Base-by-base conservation (phyloP, 2,113 vertebrate genomes). In the Epinephelus lanceolatus region DNA sequence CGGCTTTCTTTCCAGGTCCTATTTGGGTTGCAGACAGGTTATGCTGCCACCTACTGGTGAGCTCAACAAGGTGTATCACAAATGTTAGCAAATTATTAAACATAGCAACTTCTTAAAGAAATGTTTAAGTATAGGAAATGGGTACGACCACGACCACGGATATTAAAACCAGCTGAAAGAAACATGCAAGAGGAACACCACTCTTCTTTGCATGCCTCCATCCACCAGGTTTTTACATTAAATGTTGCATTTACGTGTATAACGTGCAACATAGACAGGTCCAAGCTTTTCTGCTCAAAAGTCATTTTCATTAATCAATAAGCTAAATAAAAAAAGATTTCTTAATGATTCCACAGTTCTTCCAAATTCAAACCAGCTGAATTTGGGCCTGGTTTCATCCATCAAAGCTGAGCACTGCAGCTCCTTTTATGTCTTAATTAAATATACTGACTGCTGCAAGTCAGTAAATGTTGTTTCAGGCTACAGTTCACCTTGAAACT, bases 401-500 rank as follows among this genome's bases (percentile, higher is more conserved):
- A 21, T 7, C 10, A 7, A 23, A 23, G 17, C 23, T 18, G 53
- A 57, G 12, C 14, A 11, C 18, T 65, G 2, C 80, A 78, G 65
- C 51, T 8, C 72, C 33, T 73, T 76, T 14, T 60, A 62, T 47
- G 66, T 71, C 77, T 61, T 56, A 51, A 76, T 66, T 76, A 61
- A 33, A 61, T 57, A 57, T 7, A 25, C 25, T 33, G 56, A 25
- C 80, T 71, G 45, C 70, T n/a, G 51, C 51, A 33, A 0, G 27
- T 59, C 33, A 71, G 53, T 19, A 67, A 68, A 51, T n/a, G 57
- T 61, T 67, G 55, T 75, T 83, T 69, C 69, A 40, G 27, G 10
- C 21, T 40, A 75, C 45, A 33, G 83, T 55, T 78, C 73, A 87
- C 84, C 88, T 90, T 87, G 69, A 57, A 51, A 55, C 71, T 21